Base-by-base conservation (phyloP, 2,797 vertebrate species). In the Arrhamphus sclerolepis region DNA sequence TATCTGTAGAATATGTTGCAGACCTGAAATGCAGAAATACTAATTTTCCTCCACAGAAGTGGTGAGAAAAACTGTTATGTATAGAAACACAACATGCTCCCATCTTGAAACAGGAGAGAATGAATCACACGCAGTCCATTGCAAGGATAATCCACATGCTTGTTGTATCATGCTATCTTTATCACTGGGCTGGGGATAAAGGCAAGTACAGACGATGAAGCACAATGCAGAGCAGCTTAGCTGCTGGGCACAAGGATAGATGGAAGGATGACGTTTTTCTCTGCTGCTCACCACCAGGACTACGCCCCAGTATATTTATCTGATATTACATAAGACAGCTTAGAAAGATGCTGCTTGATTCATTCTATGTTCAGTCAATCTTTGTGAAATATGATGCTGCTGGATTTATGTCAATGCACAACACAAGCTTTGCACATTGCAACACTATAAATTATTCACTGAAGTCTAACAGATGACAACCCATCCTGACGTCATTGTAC, bases 81-180 rank as follows among this genome's bases (percentile, higher is more conserved):
- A 59, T 55, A 60, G 62, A 65, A 81, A 68, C 51, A 78, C 60
- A 63, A 53, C 64, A 69, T 80, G 57, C 66, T 80, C 51, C 74
- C 40, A 54, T 75, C 51, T 60, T 73, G 46, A 72, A 71, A 72
- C 70, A 66, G 72, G 76, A 84, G 72, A 78, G 56, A 87, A 88
- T 85, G 81, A 91, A 82, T 87, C 78, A 84, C 66, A 72, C 68
- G 72, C 70, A 71, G 80, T 74, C 76, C 71, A 78, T 83, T 78
- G 78, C 82, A 78, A 67, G 78, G 86, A 88, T 90, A 88, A 91
- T 89, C 88, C 89, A 84, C 72, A 58, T 71, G 78, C 56, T 75
- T 73, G 65, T 59, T 73, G 74, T 90, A 88, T 90, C 89, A 89
- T 88, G 86, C 90, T 91, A 90, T 91, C 88, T 89, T 91, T 89